Percentiles rank a stretch among this genome's conserved stretches.
Conservation (phyloP, 2,888 invertebrate species). For the Ophioninae sp. region DNA sequence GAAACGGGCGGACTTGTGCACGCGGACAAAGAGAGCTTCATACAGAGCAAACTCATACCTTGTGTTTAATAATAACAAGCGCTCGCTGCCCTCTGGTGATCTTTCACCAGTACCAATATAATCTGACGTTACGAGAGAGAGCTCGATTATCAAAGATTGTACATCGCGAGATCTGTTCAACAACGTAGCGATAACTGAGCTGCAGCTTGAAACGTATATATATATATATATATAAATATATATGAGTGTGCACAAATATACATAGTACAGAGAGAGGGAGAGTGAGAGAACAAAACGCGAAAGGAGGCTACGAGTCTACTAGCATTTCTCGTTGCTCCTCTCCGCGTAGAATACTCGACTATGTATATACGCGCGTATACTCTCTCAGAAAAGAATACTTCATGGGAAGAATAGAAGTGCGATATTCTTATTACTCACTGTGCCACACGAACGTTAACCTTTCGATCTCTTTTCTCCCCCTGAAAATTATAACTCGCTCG, state of each 20-base stretch:
- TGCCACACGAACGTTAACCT: neutral
- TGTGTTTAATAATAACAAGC: constrained; percentile 27
- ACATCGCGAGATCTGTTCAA: constrained; percentile 47
- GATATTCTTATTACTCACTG: constrained; percentile 4
- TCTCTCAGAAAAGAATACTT: neutral
- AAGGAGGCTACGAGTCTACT: constrained; percentile 48
- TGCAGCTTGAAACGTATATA: neutral
- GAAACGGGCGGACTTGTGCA: constrained; percentile 23
- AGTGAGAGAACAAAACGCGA: constrained; percentile 37
- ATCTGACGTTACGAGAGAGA: constrained; percentile 30
- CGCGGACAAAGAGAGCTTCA: constrained; percentile 18
- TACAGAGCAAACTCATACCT: constrained; percentile 33
- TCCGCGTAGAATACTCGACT: constrained; percentile 20
- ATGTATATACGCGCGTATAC: constrained; percentile 4
- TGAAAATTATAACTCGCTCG: neutral
- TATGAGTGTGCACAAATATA: neutral
- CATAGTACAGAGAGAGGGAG: neutral
- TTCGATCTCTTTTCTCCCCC: neutral
- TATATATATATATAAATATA: neutral
- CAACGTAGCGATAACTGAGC: constrained; percentile 7
- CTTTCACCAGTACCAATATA: constrained; percentile 48
- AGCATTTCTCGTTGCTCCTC: constrained; percentile 48
- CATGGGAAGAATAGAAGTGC: neutral
- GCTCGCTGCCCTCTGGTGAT: constrained; percentile 46
- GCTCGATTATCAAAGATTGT: constrained; percentile 54